Evolutionary conservation across 2,888 invertebrate species (phyloP).

Genomic region (Coelinius sp.): DNA sequence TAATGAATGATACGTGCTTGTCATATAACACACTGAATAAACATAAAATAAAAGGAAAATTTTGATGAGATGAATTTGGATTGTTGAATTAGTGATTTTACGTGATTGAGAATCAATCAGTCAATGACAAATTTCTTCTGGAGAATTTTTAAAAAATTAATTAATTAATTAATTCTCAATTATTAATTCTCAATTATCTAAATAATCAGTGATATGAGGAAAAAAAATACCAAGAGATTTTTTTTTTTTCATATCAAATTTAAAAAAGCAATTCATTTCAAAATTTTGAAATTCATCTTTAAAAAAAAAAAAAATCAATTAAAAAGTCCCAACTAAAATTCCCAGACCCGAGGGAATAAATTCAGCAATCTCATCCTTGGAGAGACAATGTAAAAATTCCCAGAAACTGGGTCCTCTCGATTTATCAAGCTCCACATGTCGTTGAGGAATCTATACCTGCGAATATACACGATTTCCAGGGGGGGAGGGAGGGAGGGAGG

Average conservation of each 20-base stretch:
- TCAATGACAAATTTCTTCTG: too few species aligned
- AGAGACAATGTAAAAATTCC: slow-evolving; percentile 4
- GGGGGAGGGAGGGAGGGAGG: not conserved
- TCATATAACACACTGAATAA: not conserved
- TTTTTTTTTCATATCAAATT: too few species aligned
- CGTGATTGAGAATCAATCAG: too few species aligned
- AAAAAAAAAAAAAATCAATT: not conserved
- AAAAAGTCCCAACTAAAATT: not conserved
- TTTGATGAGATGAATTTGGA: not conserved
- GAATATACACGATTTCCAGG: not conserved
- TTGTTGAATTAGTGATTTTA: not conserved
- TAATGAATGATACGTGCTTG: not conserved
- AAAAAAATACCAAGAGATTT: too few species aligned
- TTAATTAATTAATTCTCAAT: too few species aligned
- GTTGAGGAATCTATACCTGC: slow-evolving; percentile 17
- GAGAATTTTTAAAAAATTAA: too few species aligned
- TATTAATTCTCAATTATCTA: too few species aligned
- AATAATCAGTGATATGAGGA: too few species aligned
- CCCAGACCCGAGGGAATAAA: not conserved
- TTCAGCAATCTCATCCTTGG: not conserved
- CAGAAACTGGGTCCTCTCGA: slow-evolving; percentile 7
- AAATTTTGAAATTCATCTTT: not conserved
- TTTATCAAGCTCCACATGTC: slow-evolving; percentile 13
- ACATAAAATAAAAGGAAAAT: not conserved
- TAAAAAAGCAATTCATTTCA: too few species aligned